Conservation (phyloP, 2,797 vertebrate species). For the Melanotaenia pygmaea region DNA sequence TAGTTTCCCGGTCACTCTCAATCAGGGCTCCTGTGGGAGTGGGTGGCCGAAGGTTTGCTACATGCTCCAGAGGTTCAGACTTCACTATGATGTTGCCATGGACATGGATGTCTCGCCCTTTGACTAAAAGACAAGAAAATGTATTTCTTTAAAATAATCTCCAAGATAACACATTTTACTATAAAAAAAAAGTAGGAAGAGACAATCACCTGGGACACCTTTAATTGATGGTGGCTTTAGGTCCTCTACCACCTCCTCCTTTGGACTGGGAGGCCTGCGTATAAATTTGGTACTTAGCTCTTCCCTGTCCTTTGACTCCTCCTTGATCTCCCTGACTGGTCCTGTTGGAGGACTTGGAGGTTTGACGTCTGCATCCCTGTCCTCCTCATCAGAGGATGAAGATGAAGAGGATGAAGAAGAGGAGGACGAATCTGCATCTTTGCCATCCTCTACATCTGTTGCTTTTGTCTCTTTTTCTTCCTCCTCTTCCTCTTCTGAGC, state of each 20-base stretch:
- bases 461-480: slow-evolving; percentile 72
- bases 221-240: slow-evolving; percentile 78
- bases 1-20: slow-evolving; percentile 78
- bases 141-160: background rate
- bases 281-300: slow-evolving; percentile 60
- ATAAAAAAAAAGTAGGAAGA: background rate
- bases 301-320: slow-evolving; percentile 51
- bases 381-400: slow-evolving; percentile 78
- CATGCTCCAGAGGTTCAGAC: slow-evolving; percentile 73
- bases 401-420: slow-evolving; percentile 74
- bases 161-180: background rate
- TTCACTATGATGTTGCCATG: slow-evolving; percentile 72
- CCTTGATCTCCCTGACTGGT: slow-evolving; percentile 58
- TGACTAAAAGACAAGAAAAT: slow-evolving; percentile 55
- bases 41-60: slow-evolving; percentile 71
- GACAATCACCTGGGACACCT: slow-evolving; percentile 78
- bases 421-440: slow-evolving; percentile 66
- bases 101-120: slow-evolving; percentile 66
- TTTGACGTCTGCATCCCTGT: slow-evolving; percentile 50
- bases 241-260: slow-evolving; percentile 61
- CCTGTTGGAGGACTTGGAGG: slow-evolving; percentile 54
- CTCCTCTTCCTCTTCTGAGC: slow-evolving; percentile 88
- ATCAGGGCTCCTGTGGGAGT: slow-evolving; percentile 80
- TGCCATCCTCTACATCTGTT: slow-evolving; percentile 62
- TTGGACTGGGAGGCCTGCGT: slow-evolving; percentile 68